These are phyloP conservation scores for Microtus oregoni DNA, from an alignment of 2,113 vertebrate species.

Conservation along the genomic window DNA sequence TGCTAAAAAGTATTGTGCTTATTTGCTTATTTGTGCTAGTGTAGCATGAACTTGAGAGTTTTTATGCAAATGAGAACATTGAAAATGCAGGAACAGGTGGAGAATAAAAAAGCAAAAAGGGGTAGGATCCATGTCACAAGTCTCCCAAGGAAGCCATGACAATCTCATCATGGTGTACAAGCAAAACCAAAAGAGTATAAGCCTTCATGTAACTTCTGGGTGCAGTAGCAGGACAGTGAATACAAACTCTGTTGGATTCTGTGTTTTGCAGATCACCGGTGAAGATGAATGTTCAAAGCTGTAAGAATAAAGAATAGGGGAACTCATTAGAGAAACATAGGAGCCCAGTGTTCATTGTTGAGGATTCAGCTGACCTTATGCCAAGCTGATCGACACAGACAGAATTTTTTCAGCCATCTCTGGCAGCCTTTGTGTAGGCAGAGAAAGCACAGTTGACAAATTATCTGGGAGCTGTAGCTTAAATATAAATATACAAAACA, in stretches of 20 bases:
- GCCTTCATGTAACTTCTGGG: not conserved
- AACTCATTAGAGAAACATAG: not conserved
- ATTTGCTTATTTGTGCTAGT: not conserved
- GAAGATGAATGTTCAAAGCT: not conserved
- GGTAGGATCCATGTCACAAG: not conserved
- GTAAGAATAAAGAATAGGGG: not conserved
- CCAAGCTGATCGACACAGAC: not conserved
- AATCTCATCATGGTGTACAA: not conserved
- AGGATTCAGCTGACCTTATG: not conserved
- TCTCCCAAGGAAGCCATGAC: not conserved
- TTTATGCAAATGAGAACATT: not conserved
- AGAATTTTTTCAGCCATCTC: not conserved
- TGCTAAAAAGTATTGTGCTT: not conserved
- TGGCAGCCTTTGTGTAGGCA: not conserved
- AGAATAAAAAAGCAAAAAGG: not conserved
- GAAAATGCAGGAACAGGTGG: not conserved
- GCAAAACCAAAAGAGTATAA: not conserved
- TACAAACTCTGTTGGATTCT: not conserved
- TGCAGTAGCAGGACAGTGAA: not conserved
- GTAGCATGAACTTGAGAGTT: not conserved
- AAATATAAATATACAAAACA: not conserved
- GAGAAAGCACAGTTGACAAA: not conserved
- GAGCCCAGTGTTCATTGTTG: not conserved
- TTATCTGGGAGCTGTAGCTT: not conserved
- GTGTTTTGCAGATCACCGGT: not conserved